Evolutionary conservation across 2,797 vertebrate species (phyloP), one percentile per base, ranked within the genome.

Genomic region (Coregonus ussuriensis): DNA sequence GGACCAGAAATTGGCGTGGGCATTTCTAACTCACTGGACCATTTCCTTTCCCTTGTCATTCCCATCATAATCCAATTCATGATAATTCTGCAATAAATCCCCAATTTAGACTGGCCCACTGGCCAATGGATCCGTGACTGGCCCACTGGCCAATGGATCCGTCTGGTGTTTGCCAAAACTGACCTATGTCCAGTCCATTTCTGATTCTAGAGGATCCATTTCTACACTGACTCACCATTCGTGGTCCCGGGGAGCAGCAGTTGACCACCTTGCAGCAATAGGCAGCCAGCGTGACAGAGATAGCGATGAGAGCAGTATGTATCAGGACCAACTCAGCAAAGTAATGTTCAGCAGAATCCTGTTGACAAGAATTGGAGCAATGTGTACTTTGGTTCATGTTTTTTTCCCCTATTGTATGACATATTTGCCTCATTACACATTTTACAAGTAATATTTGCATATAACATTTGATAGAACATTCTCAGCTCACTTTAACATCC

Each of bases 191-290:
- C 21, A 25, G 15, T 66, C 5, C 2, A 2, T 18, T 52, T 63
- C n/a, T 11, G 21, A 63, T 4, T 67, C 59, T 18, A 18, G 47
- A 33, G 33, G 1, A 25, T 5, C 1, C 1, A 25, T 74, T 47
- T 47, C 41, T 2, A 47, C 41, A 47, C 9, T 47, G 41, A 47
- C 91, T 90, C 84, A 93, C 93, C 85, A 89, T 83, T 76, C 87
- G 92, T 18, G 83, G 77, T 9, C 79, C 73, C 0, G 89, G 87
- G 0, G 74, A 63, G 77, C 93, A 94, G 83, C 93, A 94, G 79
- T 91, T 89, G 75, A 86, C 41, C 62, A 93, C 90, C 75, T 94
- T 94, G 83, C 90, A 92, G 87, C 86, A 86, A 82, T 93, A 94
- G n/a, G 70, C 72, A 0, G 82, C 82, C 82, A 94, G 76, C 4